Evolutionary conservation across 2,113 vertebrate species (phyloP), one percentile per base, ranked within the genome.

Genomic region (Ctenodactylus gundi): DNA sequence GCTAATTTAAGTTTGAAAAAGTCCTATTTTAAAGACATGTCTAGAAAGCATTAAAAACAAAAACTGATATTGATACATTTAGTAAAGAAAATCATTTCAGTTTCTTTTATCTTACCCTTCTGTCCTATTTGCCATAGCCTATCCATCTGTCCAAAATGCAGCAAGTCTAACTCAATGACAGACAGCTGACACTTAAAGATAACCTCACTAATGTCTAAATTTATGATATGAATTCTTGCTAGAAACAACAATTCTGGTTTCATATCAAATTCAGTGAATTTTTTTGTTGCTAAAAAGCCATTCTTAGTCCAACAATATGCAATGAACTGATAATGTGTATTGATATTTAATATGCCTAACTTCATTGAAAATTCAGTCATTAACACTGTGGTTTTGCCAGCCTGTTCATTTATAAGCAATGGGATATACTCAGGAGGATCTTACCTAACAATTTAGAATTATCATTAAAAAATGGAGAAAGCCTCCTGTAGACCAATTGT

Each of bases 331-430:
- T 85, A 95, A 64, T 62, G n/a, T 70, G 68, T 80, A 55, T 31
- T 85, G 87, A 57, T 55, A 76, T 90, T 92, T 93, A 85, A 89
- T 78, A 88, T 65, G 41, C n/a, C 44, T 64, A 76, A 68, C 25
- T 89, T 97, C 64, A 13, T 90, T 95, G 23, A 95, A 95, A 95
- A 90, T 90, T 78, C 53, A 94, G 15, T 85, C 77, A 95, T 57
- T 91, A 94, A 90, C 75, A 90, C 51, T 58, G 94, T 92, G 29
- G 58, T 57, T 95, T 82, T 94, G 46, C 58, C n/a, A 93, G 39
- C 17, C 36, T 7, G 93, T 95, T 94, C 60, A 78, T 80, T 94
- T 92, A 91, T 11, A 75, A 80, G 83, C 44, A 72, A 49, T 36
- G 81, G 41, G 11, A n/a, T 58, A 87, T 73, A 65, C 55, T 91